phyloP scores from a whole-genome alignment of 1,140 invertebrate genomes.

The Argopecten irradians region DNA sequence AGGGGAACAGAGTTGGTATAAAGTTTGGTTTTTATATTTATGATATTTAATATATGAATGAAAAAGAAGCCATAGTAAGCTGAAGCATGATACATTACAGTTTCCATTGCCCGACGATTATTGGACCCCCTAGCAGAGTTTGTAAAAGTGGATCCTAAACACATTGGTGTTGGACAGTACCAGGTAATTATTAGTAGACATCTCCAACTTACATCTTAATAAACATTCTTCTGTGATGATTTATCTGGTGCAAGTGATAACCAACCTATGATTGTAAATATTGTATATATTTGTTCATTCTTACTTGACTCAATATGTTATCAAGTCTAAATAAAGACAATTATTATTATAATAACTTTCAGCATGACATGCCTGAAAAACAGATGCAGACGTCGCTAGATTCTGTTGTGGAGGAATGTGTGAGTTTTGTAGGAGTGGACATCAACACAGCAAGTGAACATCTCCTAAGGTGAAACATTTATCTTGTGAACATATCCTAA shows the following conservation, averaged over 20 bases:
- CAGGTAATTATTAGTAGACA: constrained; percentile 68
- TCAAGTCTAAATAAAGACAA: no score
- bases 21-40: no score
- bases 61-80: background rate
- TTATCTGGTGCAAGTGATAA: background rate
- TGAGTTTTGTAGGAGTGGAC: constrained; percentile 94
- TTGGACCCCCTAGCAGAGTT: constrained; percentile 93
- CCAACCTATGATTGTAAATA: background rate
- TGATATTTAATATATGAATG: no score
- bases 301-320: no score
- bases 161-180: constrained; percentile 93
- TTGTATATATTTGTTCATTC: background rate
- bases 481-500: background rate
- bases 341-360: no score
- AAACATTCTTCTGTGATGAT: background rate
- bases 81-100: constrained; percentile 72
- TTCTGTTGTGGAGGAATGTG: constrained; percentile 85
- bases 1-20: no score
- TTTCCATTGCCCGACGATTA: constrained; percentile 90
- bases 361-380: constrained; percentile 91
- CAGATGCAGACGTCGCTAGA: constrained; percentile 85
- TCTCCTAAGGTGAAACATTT: constrained; percentile 79
- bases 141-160: constrained; percentile 94
- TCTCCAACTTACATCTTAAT: background rate
- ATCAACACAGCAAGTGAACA: constrained; percentile 89